These are phyloP conservation scores for Pogoniulus pusillus DNA, from an alignment of 2,797 vertebrate genomes.

Conservation along the genomic window DNA sequence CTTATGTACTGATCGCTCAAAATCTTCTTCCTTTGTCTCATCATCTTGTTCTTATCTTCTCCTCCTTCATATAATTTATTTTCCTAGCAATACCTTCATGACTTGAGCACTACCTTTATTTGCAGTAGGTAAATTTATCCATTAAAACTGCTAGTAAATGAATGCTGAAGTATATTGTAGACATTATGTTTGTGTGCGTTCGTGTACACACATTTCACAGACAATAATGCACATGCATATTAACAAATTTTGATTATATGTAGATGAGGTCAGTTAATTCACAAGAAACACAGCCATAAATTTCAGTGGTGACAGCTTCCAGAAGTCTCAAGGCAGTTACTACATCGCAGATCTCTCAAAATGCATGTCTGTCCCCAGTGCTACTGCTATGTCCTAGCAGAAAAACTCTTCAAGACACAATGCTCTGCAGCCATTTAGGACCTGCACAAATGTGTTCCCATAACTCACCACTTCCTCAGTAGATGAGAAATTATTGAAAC, in stretches of 20 bases:
- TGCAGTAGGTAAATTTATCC: not conserved
- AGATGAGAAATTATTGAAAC: not conserved
- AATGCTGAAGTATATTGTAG: not conserved
- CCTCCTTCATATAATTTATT: not conserved
- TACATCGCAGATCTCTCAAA: not conserved
- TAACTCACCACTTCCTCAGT: not conserved
- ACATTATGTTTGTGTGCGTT: not conserved
- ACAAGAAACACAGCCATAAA: not conserved
- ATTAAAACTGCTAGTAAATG: not conserved
- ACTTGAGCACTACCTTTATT: not conserved
- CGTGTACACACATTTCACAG: not conserved
- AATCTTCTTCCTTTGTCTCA: not conserved
- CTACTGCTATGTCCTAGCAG: not conserved
- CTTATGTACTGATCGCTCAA: not conserved
- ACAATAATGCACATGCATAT: not conserved
- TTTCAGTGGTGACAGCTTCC: not conserved
- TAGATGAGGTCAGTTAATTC: not conserved
- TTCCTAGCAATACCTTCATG: not conserved
- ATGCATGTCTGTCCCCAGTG: not conserved
- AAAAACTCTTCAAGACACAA: rapidly evolving
- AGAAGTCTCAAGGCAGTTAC: not conserved
- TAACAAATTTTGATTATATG: not conserved
- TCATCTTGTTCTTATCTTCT: not conserved
- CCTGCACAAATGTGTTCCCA: not conserved
- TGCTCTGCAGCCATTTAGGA: not conserved